These are phyloP conservation scores for Diachrysia chrysitis DNA, from an alignment of 2,888 invertebrate genomes.

Conservation along the genomic window DNA sequence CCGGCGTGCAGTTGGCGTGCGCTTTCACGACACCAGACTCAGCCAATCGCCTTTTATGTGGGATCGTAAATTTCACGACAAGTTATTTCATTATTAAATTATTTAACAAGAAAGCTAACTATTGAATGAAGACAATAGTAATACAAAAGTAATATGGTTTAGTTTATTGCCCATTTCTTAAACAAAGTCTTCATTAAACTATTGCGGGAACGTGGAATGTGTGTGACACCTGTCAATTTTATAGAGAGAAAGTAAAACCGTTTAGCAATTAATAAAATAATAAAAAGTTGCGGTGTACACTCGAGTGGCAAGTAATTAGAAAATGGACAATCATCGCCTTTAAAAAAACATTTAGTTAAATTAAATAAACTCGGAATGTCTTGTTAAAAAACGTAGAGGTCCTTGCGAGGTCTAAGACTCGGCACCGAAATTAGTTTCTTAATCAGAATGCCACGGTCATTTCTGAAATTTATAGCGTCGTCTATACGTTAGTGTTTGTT, in stretches of 20 bases:
- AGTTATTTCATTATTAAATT: slow-evolving; percentile 60
- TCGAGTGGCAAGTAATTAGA: slow-evolving; percentile 20
- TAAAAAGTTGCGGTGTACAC: slow-evolving; percentile 24
- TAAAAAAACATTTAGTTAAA: slow-evolving; percentile 47
- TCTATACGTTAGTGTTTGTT: slow-evolving; percentile 83
- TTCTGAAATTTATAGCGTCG: slow-evolving; percentile 81
- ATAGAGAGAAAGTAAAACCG: slow-evolving; percentile 38
- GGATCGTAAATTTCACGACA: slow-evolving; percentile 62
- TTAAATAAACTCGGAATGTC: slow-evolving; percentile 56
- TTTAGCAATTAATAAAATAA: slow-evolving; percentile 8
- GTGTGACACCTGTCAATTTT: slow-evolving; percentile 17
- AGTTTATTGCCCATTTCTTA: slow-evolving; percentile 24
- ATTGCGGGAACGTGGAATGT: slow-evolving; percentile 21
- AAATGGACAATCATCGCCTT: slow-evolving; percentile 34
- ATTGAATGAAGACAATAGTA: slow-evolving; percentile 24
- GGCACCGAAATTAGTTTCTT: slow-evolving; percentile 81
- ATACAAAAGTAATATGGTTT: slow-evolving; percentile 19
- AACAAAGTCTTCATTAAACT: slow-evolving; percentile 13
- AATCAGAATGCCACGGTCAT: slow-evolving; percentile 80
- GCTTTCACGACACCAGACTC: slow-evolving; percentile 70
- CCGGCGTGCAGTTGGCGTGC: slow-evolving; percentile 66
- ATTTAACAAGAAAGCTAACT: slow-evolving; percentile 39
- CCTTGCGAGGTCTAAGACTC: slow-evolving; percentile 66
- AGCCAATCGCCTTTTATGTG: slow-evolving; percentile 66
- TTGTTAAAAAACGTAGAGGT: slow-evolving; percentile 64